Percentiles rank a stretch among this genome's conserved stretches.
These are phyloP conservation scores for Dorcus parallelipipedus DNA, from an alignment of 2,888 invertebrate genomes.

Conservation along the genomic window DNA sequence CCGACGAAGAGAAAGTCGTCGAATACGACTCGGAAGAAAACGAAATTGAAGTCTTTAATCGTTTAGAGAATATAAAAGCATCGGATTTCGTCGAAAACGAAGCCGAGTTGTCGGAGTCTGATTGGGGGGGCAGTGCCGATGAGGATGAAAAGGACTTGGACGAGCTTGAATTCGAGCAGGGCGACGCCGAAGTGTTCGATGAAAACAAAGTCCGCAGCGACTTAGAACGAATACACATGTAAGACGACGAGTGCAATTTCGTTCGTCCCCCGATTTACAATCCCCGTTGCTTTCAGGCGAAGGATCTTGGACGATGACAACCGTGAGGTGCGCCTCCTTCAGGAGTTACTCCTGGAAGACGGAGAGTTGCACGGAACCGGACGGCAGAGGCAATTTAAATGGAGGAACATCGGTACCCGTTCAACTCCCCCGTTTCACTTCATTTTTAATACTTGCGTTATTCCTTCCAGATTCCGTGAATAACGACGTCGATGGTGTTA, in stretches of 20 bases:
- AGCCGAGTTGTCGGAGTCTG: conserved; percentile 88
- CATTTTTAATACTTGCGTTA: background rate
- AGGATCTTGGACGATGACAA: conserved; percentile 86
- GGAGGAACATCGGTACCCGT: conserved; percentile 72
- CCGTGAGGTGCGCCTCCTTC: conserved; percentile 74
- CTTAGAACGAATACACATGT: conserved; percentile 84
- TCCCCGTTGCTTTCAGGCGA: conserved; percentile 53
- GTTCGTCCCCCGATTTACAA: no score
- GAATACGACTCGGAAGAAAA: conserved; percentile 87
- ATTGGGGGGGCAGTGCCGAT: conserved; percentile 78
- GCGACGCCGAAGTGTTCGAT: conserved; percentile 80
- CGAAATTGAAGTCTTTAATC: conserved; percentile 51
- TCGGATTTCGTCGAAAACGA: conserved; percentile 83
- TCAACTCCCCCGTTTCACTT: background rate
- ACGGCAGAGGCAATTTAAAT: conserved; percentile 77
- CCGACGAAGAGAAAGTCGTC: conserved; percentile 46
- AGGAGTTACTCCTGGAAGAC: conserved; percentile 86
- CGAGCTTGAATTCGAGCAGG: conserved; percentile 77
- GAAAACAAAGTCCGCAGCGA: conserved; percentile 74
- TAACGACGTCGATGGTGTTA: conserved; percentile 27
- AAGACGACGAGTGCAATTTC: conserved; percentile 39
- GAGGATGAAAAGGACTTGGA: conserved; percentile 82
- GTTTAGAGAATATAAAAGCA: conserved; percentile 47
- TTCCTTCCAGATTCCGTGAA: conserved; percentile 19
- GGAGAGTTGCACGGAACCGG: conserved; percentile 79